Base-by-base conservation (phyloP, 2,888 invertebrate species). In the Gastracanthus pulcherrimus region DNA sequence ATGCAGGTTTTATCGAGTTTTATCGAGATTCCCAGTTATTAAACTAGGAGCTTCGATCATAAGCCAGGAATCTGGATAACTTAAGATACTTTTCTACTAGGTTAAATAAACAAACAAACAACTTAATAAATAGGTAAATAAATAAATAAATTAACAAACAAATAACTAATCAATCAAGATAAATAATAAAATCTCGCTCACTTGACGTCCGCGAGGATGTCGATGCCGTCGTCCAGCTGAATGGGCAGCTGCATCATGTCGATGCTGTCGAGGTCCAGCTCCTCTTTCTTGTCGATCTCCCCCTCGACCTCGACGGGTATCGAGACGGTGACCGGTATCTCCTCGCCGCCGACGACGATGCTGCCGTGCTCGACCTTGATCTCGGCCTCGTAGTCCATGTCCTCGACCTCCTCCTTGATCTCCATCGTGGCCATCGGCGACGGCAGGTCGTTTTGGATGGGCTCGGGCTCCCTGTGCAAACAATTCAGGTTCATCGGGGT, bases 181-280 rank as follows among this genome's bases (percentile, higher is more conserved):
- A 16, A 45, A 9, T n/a, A n/a, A n/a, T n/a, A 66, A 58, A 19
- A 74, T n/a, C n/a, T 48, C 2, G 86, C 89, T 84, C 89, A 92
- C 88, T 92, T 93, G 38, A 94, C 92, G 80, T 93, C 93, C 67
- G 90, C 91, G 66, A 94, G 89, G 82, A 93, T 93, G 82, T 93
- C 93, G 62, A 92, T 85, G 89, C 94, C 88, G 86, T 96, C 95
- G 26, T 95, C 95, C 83, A 96, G 90, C 89, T 96, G 96, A 76
- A 96, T 94, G 0, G 96, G 96, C 71, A 96, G 91, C 82, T 95
- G 95, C 95, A 96, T 96, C 94, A 96, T 96, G 86, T 96, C 96
- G 72, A 94, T 94, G 19, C 93, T 93, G 80, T 94, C 94, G 31
- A 94, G 89, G 87, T 94, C 94, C 75, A 91, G 84, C 81, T 89